A percentile compares a stretch with the other conserved stretches of the same genome.
phyloP scores from a whole-genome alignment of 2,113 vertebrate genomes.

The Sakesphorus luctuosus region DNA sequence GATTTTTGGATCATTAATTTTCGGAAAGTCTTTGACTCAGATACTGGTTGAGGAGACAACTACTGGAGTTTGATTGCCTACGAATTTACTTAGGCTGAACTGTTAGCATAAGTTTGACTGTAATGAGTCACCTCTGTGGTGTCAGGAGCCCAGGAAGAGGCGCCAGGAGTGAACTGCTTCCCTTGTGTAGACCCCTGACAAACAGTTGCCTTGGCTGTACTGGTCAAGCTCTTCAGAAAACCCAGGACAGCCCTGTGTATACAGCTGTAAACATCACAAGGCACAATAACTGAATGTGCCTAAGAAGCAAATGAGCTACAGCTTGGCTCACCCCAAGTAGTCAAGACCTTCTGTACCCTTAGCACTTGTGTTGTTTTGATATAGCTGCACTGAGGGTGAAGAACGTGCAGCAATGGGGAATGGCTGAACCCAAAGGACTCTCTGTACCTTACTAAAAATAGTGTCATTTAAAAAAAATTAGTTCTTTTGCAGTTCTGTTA shows the following conservation, averaged over 20 bases:
- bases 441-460: constrained; percentile 43
- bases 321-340: neutral
- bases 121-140: neutral
- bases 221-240: neutral
- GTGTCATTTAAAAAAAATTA: neutral
- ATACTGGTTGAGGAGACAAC: neutral
- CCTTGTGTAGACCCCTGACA: neutral
- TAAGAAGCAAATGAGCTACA: neutral
- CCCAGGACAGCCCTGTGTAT: neutral
- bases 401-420: neutral
- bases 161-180: neutral
- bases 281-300: neutral
- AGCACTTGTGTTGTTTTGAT: neutral
- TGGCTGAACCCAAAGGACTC: neutral
- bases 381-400: neutral
- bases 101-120: accelerated
- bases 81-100: neutral
- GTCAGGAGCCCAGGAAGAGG: neutral
- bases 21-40: neutral
- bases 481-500: neutral
- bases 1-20: neutral
- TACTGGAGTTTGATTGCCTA: neutral
- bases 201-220: accelerated
- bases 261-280: neutral
- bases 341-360: neutral